Base-by-base conservation (phyloP, 2,113 vertebrate species). In the Beaufortia kweichowensis region DNA sequence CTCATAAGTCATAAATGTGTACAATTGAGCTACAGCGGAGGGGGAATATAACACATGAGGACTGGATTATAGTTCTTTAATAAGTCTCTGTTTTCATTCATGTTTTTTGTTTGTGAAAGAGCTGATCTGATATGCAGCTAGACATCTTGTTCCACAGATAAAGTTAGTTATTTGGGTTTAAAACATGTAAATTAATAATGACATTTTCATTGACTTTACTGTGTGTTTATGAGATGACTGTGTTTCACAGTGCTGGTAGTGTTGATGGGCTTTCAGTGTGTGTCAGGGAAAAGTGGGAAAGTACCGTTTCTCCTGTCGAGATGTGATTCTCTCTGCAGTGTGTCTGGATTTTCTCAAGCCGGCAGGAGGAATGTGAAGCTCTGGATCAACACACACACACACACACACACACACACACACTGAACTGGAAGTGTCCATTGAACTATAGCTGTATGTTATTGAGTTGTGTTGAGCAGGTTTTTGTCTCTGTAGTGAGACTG, bases 271-370 rank as follows among this genome's bases (percentile, higher is more conserved):
- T 71, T 28, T 72, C 14, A 17, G 33, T 72, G 33, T 43, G 61
- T 31, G 64, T 73, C 29, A 43, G 50, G 61, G 14, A 60, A 28
- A 80, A 35, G n/a, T 75, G 39, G 31, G 64, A 35, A 74, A 67
- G 24, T 60, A 59, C 53, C 14, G 19, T 77, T 46, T 46, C 33
- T 76, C 19, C 35, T 56, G 19, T 57, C 17, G 48, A 29, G n/a
- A 53, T 76, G 21, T 28, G 23, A 26, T 61, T 71, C 24, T 70
- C 9, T 43, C 57, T 61, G 48, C 46, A 65, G 35, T 59, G 61
- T 62, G 21, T 62, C 41, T 70, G 43, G 57, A 35, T 79, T 59
- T 59, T 80, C 79, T 80, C 57, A 29, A 14, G 31, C 35, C 5
- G 33, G 19, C 31, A 43, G 43, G 48, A 50, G 55, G 71, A 74